Base-by-base conservation (phyloP, 2,113 vertebrate species). In the Apteryx owenii region DNA sequence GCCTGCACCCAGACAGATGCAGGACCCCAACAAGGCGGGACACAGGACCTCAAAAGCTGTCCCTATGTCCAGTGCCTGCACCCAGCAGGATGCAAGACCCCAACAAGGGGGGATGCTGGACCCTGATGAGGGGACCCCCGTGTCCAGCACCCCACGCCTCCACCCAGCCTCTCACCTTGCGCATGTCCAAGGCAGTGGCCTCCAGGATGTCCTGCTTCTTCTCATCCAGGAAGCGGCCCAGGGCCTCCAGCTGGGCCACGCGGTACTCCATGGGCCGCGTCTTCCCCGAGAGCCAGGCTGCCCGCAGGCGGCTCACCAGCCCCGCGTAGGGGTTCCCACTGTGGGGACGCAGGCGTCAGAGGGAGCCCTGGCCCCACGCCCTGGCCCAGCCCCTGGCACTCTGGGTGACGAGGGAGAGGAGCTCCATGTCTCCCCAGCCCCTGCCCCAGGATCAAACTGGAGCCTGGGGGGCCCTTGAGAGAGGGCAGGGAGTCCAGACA, bases 141-240 rank as follows among this genome's bases (percentile, higher is more conserved):
- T 33, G 56, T 29, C 56, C 56, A 31, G 44, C 44, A 46, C 44
- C 29, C 29, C 28, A 14, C 31, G 28, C 56, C 56, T 17, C 56
- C 9, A 31, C 64, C 31, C 2, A 0, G 26, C 60, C 10, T 20
- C 33, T 95, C 94, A 99, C 99, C 99, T 99, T 99, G 58, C 81
- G 92, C 16, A 99, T 97, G 77, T 99, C 99, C 80, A 95, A 66
- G 22, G 98, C 98, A 18, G 98, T 89, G 1, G 98, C 98, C 2
- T 98, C 91, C 40, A 98, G 18, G 71, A 99, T 98, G 44, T 69
- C 96, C 31, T 97, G 29, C 97, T 98, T 98, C 33, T 99, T 99
- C 3, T 99, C 99, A 7, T 93, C 92, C 56, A 99, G 62, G 93
- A 99, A 98, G 25, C 95, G 88, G 38, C 97, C 91, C 64, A 99